Conservation (phyloP, 2,797 vertebrate genomes). For the Kryptolebias ocellatus region DNA sequence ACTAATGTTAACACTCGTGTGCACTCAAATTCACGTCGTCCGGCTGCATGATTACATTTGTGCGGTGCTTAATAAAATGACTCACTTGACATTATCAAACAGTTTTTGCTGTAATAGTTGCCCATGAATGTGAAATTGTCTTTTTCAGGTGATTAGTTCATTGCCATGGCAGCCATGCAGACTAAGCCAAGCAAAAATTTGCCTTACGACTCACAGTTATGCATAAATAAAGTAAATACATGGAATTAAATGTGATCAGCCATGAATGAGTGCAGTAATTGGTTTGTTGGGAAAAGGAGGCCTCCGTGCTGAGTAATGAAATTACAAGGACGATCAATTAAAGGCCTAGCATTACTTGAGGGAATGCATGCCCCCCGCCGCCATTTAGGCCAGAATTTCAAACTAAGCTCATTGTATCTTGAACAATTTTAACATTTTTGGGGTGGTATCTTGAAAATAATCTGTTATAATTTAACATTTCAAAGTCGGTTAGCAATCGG, state of each 20-base stretch:
- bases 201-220: constrained; percentile 46
- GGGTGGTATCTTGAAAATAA: too few species aligned
- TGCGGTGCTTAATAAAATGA: constrained; percentile 69
- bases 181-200: constrained; percentile 43
- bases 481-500: too few species aligned
- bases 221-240: constrained; percentile 31
- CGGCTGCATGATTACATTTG: constrained; percentile 71
- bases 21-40: constrained; percentile 68
- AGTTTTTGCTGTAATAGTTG: constrained; percentile 66
- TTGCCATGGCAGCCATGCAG: constrained; percentile 53
- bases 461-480: too few species aligned
- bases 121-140: constrained; percentile 65
- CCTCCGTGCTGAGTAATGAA: too few species aligned
- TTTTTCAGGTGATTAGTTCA: constrained; percentile 73
- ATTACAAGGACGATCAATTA: too few species aligned
- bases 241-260: constrained; percentile 43
- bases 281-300: constrained; percentile 29
- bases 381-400: too few species aligned
- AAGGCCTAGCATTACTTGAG: too few species aligned
- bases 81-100: constrained; percentile 79
- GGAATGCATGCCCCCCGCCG: too few species aligned
- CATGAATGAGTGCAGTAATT: constrained; percentile 44
- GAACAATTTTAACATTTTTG: too few species aligned
- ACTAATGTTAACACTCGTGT: constrained; percentile 71
- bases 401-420: too few species aligned